phyloP scores from a whole-genome alignment of 1,140 invertebrate species.

The Drosophila rhopaloa region DNA sequence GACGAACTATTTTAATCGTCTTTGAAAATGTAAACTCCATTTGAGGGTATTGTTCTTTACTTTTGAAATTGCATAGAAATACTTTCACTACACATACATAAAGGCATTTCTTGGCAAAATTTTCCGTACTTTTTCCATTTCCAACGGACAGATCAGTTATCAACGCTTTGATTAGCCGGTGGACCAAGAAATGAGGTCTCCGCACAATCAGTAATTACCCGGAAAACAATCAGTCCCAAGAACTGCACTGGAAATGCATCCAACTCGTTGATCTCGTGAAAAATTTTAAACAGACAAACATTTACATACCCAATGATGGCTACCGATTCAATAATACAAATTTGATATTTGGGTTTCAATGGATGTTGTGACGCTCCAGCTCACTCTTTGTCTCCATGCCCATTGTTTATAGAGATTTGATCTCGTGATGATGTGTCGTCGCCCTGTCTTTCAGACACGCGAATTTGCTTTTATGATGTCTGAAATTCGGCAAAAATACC shows the following conservation, averaged over 20 bases:
- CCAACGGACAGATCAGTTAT: conserved; percentile 22
- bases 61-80: too few relatives aligned
- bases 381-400: conserved; percentile 7
- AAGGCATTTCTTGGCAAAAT: background rate
- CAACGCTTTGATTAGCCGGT: conserved; percentile 32
- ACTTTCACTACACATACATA: too few relatives aligned
- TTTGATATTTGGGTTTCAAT: background rate
- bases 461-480: conserved; percentile 8
- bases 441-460: conserved; percentile 6
- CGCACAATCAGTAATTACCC: conserved; percentile 43
- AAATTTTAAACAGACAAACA: conserved; percentile 4
- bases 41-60: too few relatives aligned
- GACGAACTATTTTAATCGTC: too few relatives aligned
- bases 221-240: conserved; percentile 47
- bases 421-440: conserved; percentile 15
- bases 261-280: conserved; percentile 18
- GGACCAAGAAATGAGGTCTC: conserved; percentile 22
- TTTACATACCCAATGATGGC: conserved; percentile 25
- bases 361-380: conserved; percentile 9
- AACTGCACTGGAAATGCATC: conserved; percentile 12
- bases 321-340: background rate
- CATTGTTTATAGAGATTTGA: conserved; percentile 1
- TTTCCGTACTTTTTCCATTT: conserved; percentile 1
- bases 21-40: too few relatives aligned
- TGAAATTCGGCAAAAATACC: background rate